These are phyloP conservation scores for Eucera pruinosa DNA, from an alignment of 2,888 invertebrate species.

Conservation along the genomic window DNA sequence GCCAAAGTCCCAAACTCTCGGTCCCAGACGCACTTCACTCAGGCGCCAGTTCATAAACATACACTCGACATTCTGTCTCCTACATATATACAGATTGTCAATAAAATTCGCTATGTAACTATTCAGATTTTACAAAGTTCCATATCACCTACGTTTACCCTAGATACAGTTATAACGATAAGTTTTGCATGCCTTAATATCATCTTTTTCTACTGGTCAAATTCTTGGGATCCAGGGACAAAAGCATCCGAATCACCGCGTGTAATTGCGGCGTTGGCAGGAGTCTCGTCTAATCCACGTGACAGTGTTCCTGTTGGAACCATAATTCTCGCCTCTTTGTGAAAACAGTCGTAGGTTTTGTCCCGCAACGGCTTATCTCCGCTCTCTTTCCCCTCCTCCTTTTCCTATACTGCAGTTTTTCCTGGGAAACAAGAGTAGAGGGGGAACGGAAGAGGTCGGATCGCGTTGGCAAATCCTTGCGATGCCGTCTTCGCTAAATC, in stretches of 20 bases:
- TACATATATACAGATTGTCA: too few relatives aligned
- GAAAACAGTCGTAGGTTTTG: conserved; percentile 50
- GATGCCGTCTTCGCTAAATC: conserved; percentile 46
- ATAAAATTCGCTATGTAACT: too few relatives aligned
- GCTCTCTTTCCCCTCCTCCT: conserved; percentile 24
- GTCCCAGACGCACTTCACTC: too few relatives aligned
- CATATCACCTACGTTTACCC: too few relatives aligned
- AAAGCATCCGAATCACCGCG: conserved; percentile 27
- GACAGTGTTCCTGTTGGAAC: conserved; percentile 26
- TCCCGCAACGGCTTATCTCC: conserved; percentile 50
- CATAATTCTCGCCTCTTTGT: conserved; percentile 56
- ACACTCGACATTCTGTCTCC: too few relatives aligned
- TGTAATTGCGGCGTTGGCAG: conserved; percentile 36
- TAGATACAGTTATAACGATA: too few relatives aligned
- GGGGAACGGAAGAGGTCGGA: conserved; percentile 15
- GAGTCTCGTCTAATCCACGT: conserved; percentile 48
- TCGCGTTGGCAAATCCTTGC: conserved; percentile 36
- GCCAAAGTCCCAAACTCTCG: too few relatives aligned
- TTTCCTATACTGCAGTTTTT: conserved; percentile 29
- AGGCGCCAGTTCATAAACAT: too few relatives aligned
- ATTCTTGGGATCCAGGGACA: background rate
- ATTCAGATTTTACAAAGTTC: too few relatives aligned
- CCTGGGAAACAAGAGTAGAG: conserved; percentile 4
- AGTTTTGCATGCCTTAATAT: too few relatives aligned
- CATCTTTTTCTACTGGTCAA: background rate